These are phyloP conservation scores for Hyalella azteca DNA, from an alignment of 2,888 invertebrate genomes.

Conservation along the genomic window DNA sequence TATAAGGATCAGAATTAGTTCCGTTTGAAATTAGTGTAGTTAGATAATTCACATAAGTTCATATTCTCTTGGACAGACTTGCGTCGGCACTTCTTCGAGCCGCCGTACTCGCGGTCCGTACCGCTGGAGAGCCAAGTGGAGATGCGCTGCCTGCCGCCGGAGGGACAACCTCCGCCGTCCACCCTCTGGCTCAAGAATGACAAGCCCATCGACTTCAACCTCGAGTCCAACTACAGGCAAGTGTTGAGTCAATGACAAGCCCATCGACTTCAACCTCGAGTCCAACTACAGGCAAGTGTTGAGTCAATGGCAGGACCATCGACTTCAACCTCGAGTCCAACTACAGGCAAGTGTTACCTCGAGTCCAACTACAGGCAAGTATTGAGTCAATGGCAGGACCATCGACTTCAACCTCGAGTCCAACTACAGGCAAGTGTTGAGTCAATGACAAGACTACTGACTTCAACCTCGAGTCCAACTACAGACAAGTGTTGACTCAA, in stretches of 20 bases:
- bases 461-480: no score
- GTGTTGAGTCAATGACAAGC: slow-evolving; percentile 70
- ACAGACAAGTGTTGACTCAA: no score
- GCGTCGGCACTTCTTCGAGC: slow-evolving; percentile 71
- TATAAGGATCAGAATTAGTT: no score
- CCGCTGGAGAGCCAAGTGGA: slow-evolving; percentile 84
- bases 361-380: no score
- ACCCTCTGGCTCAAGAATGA: slow-evolving; percentile 83
- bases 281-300: slow-evolving; percentile 67
- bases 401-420: slow-evolving; percentile 70
- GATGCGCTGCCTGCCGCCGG: slow-evolving; percentile 84
- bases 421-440: slow-evolving; percentile 68
- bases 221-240: slow-evolving; percentile 67
- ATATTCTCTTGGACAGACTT: slow-evolving; percentile 43
- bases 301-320: slow-evolving; percentile 72
- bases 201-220: slow-evolving; percentile 69
- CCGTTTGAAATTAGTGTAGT: no score
- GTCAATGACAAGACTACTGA: no score
- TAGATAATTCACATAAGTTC: no score
- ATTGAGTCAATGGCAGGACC: slow-evolving; percentile 71
- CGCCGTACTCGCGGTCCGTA: slow-evolving; percentile 80
- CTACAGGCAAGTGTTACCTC: slow-evolving; percentile 65
- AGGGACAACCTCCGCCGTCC: slow-evolving; percentile 84
- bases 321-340: slow-evolving; percentile 68
- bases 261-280: slow-evolving; percentile 69